Base-by-base conservation (phyloP, 1,140 invertebrate genomes). In the Brachionus koreanus region DNA sequence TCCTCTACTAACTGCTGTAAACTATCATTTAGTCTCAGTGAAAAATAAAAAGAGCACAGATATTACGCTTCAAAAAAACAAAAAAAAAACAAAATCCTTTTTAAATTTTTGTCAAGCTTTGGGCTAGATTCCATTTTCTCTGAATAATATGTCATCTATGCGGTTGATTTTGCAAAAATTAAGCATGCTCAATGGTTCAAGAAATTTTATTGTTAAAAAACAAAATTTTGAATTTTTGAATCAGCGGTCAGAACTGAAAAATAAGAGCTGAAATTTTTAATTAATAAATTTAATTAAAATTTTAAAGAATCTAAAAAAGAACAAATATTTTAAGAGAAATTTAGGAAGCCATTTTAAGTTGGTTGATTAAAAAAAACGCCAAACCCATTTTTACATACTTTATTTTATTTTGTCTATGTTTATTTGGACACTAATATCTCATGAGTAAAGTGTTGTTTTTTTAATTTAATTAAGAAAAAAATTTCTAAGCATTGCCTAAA, bases 381-480 rank as follows among this genome's bases (percentile, higher is more conserved):
- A 19, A 57, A 5, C 29, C 29, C 29, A 29, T 37, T 69, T n/a
- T 69, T 16, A 39, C 33, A 69, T 19, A 37, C 65, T 19, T 16
- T 69, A 37, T 43, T 69, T 69, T 39, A 39, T 69, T 69, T 37
- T 69, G 65, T 69, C 65, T 69, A 69, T 39, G 29, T 69, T 69
- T 69, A 69, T 37, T 69, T 69, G 65, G 65, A 69, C 35, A 69
- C 65, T 69, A 39, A 39, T 69, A 39, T 69, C 65, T 69, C 29
- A 19, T 19, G 49, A 57, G 49, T 57, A 39, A 37, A 19, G 29
- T 69, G 29, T 39, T 69, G 33, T 69, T 69, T 39, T 39, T 39
- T 39, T 23, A 69, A 39, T 16, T 69, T 57, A 57, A 57, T 57
- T 57, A 57, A 29, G 29, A 29, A 57, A 57, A 57, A 57, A 57